Percentiles rank a stretch among this genome's conserved stretches.
Conservation (phyloP, 1,140 invertebrate species). For the Diprion similis region DNA sequence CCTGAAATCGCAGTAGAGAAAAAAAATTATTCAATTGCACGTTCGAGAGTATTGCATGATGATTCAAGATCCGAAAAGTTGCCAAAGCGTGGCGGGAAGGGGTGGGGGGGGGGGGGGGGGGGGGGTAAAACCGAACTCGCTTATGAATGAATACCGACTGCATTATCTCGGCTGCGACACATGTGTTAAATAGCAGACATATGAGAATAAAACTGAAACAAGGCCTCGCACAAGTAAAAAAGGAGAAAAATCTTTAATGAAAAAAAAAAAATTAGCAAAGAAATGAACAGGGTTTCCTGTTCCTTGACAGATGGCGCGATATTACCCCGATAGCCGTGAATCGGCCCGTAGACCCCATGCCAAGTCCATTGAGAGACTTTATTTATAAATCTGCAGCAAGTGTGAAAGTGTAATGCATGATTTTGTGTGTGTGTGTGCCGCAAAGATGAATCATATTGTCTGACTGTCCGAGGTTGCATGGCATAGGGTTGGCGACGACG, state of each 20-base stretch:
- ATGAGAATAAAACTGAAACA: neutral
- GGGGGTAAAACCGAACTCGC: too few species aligned
- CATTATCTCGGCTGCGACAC: too few species aligned
- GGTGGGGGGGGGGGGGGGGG: too few species aligned
- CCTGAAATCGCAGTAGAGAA: constrained; percentile 60
- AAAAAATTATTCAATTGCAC: constrained; percentile 24
- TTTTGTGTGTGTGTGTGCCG: neutral
- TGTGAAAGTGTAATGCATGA: neutral
- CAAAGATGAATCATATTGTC: neutral
- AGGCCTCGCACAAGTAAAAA: neutral
- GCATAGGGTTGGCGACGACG: neutral
- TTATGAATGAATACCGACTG: too few species aligned
- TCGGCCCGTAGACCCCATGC: constrained; percentile 30
- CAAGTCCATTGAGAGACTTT: constrained; percentile 31
- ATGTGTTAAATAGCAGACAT: too few species aligned
- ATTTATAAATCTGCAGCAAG: neutral
- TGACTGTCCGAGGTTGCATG: neutral
- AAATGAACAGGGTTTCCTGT: constrained; percentile 32
- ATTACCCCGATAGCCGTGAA: constrained; percentile 14
- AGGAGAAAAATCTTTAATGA: neutral
- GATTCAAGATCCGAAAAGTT: too few species aligned
- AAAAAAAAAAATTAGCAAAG: constrained; percentile 28
- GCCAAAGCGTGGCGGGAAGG: too few species aligned
- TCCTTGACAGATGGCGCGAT: constrained; percentile 28
- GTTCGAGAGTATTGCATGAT: neutral